Percentiles rank a stretch among this genome's conserved stretches.
Evolutionary conservation across 2,888 invertebrate species (phyloP).

Genomic region (Theretra japonica): DNA sequence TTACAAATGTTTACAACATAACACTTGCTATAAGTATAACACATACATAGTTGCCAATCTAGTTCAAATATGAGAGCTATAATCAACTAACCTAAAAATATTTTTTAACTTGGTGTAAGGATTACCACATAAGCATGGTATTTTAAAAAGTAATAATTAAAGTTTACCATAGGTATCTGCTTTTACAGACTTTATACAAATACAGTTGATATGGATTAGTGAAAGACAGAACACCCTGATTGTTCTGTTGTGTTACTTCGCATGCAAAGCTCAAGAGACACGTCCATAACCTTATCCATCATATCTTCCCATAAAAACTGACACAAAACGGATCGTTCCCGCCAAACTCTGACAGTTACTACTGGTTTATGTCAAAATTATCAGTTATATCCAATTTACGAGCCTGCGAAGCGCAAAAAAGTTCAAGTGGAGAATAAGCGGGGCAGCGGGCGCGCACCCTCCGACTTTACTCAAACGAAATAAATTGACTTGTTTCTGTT

Average conservation of each 20-base stretch:
- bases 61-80: neutral
- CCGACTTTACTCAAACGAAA: slow-evolving; percentile 49
- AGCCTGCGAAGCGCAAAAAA: slow-evolving; percentile 71
- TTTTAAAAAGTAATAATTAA: no score
- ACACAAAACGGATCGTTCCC: slow-evolving; percentile 72
- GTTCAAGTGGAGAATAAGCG: slow-evolving; percentile 67
- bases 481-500: slow-evolving; percentile 80
- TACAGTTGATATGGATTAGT: neutral
- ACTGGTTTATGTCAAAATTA: slow-evolving; percentile 83
- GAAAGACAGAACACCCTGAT: neutral
- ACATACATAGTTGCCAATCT: neutral
- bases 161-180: no score
- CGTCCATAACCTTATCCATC: slow-evolving; percentile 60
- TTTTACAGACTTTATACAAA: no score
- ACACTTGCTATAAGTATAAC: slow-evolving; percentile 37
- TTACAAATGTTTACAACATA: slow-evolving; percentile 33
- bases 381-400: slow-evolving; percentile 77
- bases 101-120: no score
- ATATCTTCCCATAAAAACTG: slow-evolving; percentile 63
- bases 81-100: neutral
- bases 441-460: slow-evolving; percentile 59
- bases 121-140: no score
- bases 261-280: neutral
- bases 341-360: slow-evolving; percentile 72
- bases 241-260: neutral